These are phyloP conservation scores for Cephus spinipes DNA, from an alignment of 2,888 invertebrate genomes.

Conservation along the genomic window DNA sequence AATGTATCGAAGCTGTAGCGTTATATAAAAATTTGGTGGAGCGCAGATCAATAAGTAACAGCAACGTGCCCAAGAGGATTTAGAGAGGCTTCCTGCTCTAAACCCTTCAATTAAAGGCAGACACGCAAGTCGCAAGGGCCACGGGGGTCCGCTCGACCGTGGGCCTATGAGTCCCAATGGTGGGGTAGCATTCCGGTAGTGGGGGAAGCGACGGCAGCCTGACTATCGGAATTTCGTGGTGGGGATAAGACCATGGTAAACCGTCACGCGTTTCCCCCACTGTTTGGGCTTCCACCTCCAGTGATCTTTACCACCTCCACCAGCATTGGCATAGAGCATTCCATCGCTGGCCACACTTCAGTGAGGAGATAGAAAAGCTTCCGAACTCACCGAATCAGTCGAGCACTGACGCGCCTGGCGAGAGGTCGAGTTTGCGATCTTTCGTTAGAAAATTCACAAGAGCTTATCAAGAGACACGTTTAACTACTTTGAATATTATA, in stretches of 20 bases:
- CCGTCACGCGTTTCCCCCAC: constrained; percentile 62
- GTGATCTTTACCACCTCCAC: constrained; percentile 32
- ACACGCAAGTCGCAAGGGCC: constrained; percentile 41
- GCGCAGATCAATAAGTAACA: neutral
- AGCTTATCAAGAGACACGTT: neutral
- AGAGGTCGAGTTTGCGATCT: constrained; percentile 43
- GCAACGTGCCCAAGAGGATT: neutral
- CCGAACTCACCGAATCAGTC: constrained; percentile 56
- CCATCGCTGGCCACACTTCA: constrained; percentile 58
- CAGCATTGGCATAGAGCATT: constrained; percentile 50
- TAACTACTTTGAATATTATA: neutral
- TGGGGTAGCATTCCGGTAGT: constrained; percentile 18
- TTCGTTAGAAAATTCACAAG: neutral
- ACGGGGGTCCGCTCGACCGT: constrained; percentile 38
- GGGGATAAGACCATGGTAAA: constrained; percentile 57
- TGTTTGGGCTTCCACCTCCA: constrained; percentile 31
- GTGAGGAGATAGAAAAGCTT: constrained; percentile 54
- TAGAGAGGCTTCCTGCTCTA: constrained; percentile 14
- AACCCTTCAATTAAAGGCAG: constrained; percentile 42
- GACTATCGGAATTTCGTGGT: constrained; percentile 58
- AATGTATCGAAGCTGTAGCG: neutral
- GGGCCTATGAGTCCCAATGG: constrained; percentile 21
- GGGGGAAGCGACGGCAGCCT: constrained; percentile 42
- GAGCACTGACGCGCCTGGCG: constrained; percentile 58
- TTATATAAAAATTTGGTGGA: neutral